These are phyloP conservation scores for Zosterops hypoxanthus DNA, from an alignment of 2,113 vertebrate species.

Conservation along the genomic window DNA sequence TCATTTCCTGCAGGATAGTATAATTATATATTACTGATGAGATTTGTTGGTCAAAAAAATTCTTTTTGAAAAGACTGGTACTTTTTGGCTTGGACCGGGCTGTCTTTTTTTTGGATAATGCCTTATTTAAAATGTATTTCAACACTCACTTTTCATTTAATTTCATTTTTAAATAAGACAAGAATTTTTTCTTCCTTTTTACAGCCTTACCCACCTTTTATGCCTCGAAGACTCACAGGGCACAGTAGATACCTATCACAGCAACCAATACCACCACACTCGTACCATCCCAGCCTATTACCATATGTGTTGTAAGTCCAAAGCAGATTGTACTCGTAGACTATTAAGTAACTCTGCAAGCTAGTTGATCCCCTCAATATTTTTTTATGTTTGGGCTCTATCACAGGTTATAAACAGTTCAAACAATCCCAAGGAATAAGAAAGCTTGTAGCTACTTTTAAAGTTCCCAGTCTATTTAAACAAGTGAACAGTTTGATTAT, in stretches of 20 bases:
- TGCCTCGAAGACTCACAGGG: conserved; percentile 88
- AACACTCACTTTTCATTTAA: neutral
- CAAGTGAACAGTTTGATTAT: neutral
- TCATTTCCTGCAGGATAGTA: neutral
- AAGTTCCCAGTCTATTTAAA: neutral
- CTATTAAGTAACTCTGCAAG: neutral
- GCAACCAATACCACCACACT: conserved; percentile 88
- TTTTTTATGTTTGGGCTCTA: neutral
- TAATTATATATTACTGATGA: neutral
- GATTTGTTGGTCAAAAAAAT: neutral
- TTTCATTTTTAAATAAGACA: neutral
- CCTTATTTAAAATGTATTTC: neutral
- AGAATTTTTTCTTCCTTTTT: neutral
- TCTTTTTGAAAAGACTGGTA: neutral
- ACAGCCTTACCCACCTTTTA: conserved; percentile 80
- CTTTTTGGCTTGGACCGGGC: neutral
- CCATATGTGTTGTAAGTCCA: conserved; percentile 90
- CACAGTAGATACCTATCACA: conserved; percentile 89
- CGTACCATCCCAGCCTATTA: conserved; percentile 90
- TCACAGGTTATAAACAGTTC: neutral
- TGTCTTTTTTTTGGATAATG: neutral
- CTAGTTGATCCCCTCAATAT: neutral
- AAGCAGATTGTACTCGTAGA: neutral
- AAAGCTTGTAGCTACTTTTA: neutral
- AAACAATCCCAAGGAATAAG: neutral